phyloP scores from a whole-genome alignment of 2,888 invertebrate genomes.

The Callimorpha dominula region DNA sequence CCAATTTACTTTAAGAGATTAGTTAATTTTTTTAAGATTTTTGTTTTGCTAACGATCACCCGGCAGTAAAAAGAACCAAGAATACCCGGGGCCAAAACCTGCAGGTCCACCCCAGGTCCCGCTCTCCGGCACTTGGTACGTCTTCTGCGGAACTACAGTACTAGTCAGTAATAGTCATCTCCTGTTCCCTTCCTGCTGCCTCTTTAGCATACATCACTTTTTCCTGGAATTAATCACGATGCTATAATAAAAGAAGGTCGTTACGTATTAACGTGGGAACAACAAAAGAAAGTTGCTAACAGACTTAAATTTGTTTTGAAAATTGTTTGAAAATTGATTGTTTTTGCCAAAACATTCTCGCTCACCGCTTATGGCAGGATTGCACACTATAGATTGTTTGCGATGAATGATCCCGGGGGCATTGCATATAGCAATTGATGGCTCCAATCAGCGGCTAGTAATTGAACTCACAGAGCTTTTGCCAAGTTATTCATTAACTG shows the following conservation, averaged over 20 bases:
- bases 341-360: neutral
- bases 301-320: neutral
- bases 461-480: constrained; percentile 48
- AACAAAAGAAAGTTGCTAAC: neutral
- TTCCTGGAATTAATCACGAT: neutral
- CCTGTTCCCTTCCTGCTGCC: neutral
- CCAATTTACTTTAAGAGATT: too few species aligned
- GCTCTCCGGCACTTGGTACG: neutral
- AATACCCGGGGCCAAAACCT: too few species aligned
- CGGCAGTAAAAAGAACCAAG: too few species aligned
- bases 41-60: too few species aligned
- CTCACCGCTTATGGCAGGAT: constrained; percentile 25
- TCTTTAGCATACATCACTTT: neutral
- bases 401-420: constrained; percentile 56
- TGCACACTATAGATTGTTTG: constrained; percentile 49
- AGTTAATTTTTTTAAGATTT: too few species aligned
- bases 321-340: too few species aligned
- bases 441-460: constrained; percentile 64
- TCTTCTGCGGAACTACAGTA: neutral
- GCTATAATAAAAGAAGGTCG: neutral
- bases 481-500: constrained; percentile 45
- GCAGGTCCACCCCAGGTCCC: too few species aligned
- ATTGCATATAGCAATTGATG: constrained; percentile 61
- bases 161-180: neutral
- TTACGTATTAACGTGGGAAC: neutral